Base-by-base conservation (phyloP, 1,140 invertebrate species). In the Panagrolaimus sp. region DNA sequence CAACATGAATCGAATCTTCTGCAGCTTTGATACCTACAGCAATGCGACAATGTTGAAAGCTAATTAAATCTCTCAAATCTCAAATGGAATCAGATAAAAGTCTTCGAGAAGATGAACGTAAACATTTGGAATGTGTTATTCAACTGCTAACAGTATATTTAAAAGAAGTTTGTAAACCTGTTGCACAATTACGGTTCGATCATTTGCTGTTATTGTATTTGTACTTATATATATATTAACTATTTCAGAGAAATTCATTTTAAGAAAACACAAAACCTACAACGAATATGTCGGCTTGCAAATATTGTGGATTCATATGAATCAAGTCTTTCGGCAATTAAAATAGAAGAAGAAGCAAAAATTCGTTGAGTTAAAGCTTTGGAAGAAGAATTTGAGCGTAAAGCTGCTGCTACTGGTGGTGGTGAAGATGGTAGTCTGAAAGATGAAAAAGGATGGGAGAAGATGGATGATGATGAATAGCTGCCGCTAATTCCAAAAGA, bases 261-360 rank as follows among this genome's bases (percentile, higher is more conserved):
- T 9, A 65, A 71, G 57, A 77, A 77, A 45, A 53, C 74, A 1
- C 63, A 76, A 38, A 71, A 73, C 45, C 66, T 76, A 14, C 16
- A 69, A n/a, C 38, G 57, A 31, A 69, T 77, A 23, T 77, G 78
- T 23, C 78, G 76, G 14, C 44, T 77, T 9, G 74, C 70, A 14
- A 80, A 77, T 63, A 48, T 77, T 9, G 76, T 80, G 13, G 67
- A 81, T 4, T 66, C 74, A 63, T 77, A 78, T 74, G 71, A 65
- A 70, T 16, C 23, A 20, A 43, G 13, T 47, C 23, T 57, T 11
- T n/a, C 62, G 13, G 62, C 44, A 66, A 68, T 27, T 64, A 71
- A 65, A 73, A 38, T n/a, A 14, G 25, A 25, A 44, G 5, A 38
- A 65, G 43, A 72, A 69, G 63, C 38, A 42, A 47, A 16, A 27